Percentiles rank a stretch among this genome's conserved stretches.
Conservation (phyloP, 2,797 vertebrate genomes). For the Falco columbarius region DNA sequence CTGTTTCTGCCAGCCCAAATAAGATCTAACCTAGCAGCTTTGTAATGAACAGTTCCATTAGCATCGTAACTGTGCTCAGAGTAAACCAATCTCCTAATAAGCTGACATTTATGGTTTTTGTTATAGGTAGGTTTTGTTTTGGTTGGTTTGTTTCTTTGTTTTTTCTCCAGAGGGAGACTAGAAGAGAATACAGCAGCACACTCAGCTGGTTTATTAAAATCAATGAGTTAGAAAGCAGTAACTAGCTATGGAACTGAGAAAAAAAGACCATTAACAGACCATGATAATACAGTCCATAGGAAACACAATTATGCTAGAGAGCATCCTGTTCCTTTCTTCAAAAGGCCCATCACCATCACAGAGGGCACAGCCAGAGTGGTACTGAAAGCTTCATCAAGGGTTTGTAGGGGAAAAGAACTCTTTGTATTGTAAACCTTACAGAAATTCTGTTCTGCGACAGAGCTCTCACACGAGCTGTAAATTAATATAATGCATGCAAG, state of each 20-base stretch:
- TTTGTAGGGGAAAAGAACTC: background rate
- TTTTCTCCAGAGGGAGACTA: background rate
- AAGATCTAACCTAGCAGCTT: background rate
- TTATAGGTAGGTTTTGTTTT: background rate
- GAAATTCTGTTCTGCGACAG: background rate
- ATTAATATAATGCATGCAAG: background rate
- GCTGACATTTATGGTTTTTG: background rate
- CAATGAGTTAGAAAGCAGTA: conserved; percentile 32
- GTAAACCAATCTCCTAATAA: background rate
- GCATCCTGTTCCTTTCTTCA: background rate
- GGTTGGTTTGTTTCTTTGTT: background rate
- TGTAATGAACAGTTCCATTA: background rate
- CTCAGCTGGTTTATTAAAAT: conserved; percentile 13
- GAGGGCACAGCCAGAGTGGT: background rate
- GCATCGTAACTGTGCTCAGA: background rate
- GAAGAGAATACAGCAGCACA: background rate
- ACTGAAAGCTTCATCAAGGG: background rate
- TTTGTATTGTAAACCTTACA: background rate
- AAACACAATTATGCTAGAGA: background rate
- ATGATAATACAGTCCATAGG: background rate
- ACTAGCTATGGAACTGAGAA: background rate
- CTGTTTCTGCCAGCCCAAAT: background rate
- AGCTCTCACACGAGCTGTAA: background rate
- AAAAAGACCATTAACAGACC: background rate
- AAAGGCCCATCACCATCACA: background rate